Evolutionary conservation across 2,797 vertebrate genomes (phyloP), one percentile per base, ranked within the genome.

Genomic region (Parambassis ranga): DNA sequence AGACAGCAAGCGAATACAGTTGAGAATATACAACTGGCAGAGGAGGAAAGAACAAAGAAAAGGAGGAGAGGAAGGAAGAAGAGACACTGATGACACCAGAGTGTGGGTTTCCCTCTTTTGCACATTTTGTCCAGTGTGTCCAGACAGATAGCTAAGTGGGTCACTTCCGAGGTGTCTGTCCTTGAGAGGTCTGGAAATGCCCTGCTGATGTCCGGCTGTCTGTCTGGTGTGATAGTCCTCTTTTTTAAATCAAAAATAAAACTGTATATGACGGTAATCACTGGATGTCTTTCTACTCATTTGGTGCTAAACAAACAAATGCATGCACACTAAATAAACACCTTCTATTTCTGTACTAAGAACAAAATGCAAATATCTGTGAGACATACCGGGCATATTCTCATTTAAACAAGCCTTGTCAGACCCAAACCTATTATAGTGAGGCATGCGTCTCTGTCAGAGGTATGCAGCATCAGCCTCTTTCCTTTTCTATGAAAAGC

Each of bases 401-500:
- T 39, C 11, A 62, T 65, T 71, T 59, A 16, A 65, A 58, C 4
- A 2, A 51, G 43, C 65, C 48, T n/a, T 38, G 56, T 74, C 68
- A 65, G 16, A 51, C 23, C 38, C 36, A 22, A 46, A 39, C 11
- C 38, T 16, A 58, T 78, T 71, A 63, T 11, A 33, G 26, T 35
- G 19, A 51, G 49, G 18, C 11, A 31, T 53, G 46, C 3, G 10
- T 63, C 35, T 65, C 30, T 33, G 46, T 61, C 48, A 39, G 3
- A 47, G 22, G 44, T 60, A 8, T 41, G 65, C 72, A 68, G 50
- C 59, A 44, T 83, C 78, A 79, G 81, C 69, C 59, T n/a, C 48
- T 65, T 69, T 67, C 15, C 13, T 48, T 44, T 51, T 39, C 52
- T 47, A 41, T 72, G 56, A 69, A 71, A 71, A 64, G 43, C 59